Evolutionary conservation across 2,888 invertebrate species (phyloP), one percentile per base, ranked within the genome.

Genomic region (Lysandra coridon): DNA sequence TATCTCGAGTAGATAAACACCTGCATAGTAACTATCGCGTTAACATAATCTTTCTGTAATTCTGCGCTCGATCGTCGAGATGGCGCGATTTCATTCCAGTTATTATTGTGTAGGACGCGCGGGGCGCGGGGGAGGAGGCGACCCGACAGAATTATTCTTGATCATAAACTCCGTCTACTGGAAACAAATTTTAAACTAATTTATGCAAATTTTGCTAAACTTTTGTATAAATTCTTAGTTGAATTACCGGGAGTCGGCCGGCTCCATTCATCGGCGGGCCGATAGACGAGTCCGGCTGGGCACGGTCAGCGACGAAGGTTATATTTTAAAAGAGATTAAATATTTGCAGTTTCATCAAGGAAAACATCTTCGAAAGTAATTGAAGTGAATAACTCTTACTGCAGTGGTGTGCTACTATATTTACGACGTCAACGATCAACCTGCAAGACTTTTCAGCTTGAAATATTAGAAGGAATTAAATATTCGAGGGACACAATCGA

Each of bases 21-120:
- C 33, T 69, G 69, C 33, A 69, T 69, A 33, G 69, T 69, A 69
- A 69, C 33, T 69, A 33, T 69, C 33, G 69, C 33, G 30, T 33
- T 33, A 69, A 69, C 69, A 69, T 69, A 33, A 69, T 33, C 33
- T 33, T 37, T 33, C 64, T 69, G 69, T 69, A 69, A 33, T 69
- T 33, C 4, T 14, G 69, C 5, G 3, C 33, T 33, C 69, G 33
- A 69, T 4, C 33, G 33, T 14, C 69, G 30, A 69, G 69, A 33
- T 69, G 1, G 14, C 33, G 69, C 69, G 4, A 69, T 69, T 69
- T 69, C 5, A 69, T 33, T 33, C 69, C 69, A 12, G 33, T 14
- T 33, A 69, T 17, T 33, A 69, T 33, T 14, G 10, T 44, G 44
- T 44, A 44, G 10, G 69, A 1, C 23, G 64, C 4, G 1, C 33